These are phyloP conservation scores for Arctopsyche grandis DNA, from an alignment of 1,140 invertebrate genomes.

Conservation along the genomic window DNA sequence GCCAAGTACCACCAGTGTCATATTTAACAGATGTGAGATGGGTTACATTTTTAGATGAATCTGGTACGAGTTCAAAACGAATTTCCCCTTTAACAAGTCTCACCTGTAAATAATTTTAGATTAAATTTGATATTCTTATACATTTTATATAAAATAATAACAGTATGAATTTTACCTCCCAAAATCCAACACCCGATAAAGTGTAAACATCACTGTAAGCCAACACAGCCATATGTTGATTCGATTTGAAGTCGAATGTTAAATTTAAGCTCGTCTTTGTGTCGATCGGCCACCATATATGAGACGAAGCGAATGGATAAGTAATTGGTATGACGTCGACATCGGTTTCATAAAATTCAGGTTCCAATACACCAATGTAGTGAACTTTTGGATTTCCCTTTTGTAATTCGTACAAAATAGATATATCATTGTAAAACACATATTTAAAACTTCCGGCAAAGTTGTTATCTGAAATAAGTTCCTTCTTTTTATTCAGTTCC, in stretches of 20 bases:
- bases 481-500: constrained; percentile 80
- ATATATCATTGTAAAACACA: constrained; percentile 92
- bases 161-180: constrained; percentile 74
- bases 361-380: constrained; percentile 81
- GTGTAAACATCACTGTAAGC: constrained; percentile 83
- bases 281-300: constrained; percentile 85
- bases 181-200: constrained; percentile 78
- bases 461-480: constrained; percentile 78
- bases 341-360: constrained; percentile 84
- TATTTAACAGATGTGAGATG: constrained; percentile 82
- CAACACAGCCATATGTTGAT: constrained; percentile 82
- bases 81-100: constrained; percentile 84
- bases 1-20: constrained; percentile 78
- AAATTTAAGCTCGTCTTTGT: constrained; percentile 77
- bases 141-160: not conserved
- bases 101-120: constrained; percentile 65
- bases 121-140: constrained; percentile 24
- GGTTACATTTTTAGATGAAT: constrained; percentile 76
- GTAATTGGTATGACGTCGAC: constrained; percentile 91
- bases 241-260: constrained; percentile 90
- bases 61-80: constrained; percentile 80
- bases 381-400: constrained; percentile 84
- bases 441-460: constrained; percentile 89
- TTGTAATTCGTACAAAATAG: constrained; percentile 88
- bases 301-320: constrained; percentile 88